Evolutionary conservation across 2,113 vertebrate genomes (phyloP), one percentile per base, ranked within the genome.

Genomic region (Merops nubicus): DNA sequence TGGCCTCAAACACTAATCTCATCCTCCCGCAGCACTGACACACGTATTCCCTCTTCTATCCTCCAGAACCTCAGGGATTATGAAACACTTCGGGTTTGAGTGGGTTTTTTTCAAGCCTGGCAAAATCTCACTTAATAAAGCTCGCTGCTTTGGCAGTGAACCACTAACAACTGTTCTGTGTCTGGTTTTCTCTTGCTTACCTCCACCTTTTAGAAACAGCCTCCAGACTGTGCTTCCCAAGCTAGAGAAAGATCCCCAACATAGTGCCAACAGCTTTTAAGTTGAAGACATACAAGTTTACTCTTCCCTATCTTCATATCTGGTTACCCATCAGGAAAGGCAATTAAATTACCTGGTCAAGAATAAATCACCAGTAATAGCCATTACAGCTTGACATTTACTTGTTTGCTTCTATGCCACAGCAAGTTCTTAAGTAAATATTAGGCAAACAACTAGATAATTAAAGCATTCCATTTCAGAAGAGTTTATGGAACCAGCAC

Each of bases 101-200:
- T 78, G 38, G 9, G 7, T n/a, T 54, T 54, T 56, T 38, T 11
- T 29, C 45, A 50, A 51, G 64, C 64, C 91, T 89, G 89, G 95
- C 95, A 97, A 89, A 87, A 89, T 91, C 80, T 74, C 91, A 91
- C 95, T 95, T 89, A 77, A 95, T 96, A 94, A 94, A 93, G 91
- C 88, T 95, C 53, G 84, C 91, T 80, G 91, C 69, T 95, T 56
- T 95, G 96, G 95, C 96, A 97, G 84, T 0, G 0, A 62, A 68
- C 81, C 81, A 51, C 69, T 76, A 88, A 92, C 94, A 94, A 92
- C 92, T 85, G 82, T 9, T 90, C 53, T 4, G 59, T 22, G 85
- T 83, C 94, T 96, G 91, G 11, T 90, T 97, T 94, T 85, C 94
- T 90, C 88, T 81, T 88, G 88, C 90, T 91, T 38, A 34, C 81